Base-by-base conservation (phyloP, 2,888 invertebrate species). In the Yponomeuta sedellus region DNA sequence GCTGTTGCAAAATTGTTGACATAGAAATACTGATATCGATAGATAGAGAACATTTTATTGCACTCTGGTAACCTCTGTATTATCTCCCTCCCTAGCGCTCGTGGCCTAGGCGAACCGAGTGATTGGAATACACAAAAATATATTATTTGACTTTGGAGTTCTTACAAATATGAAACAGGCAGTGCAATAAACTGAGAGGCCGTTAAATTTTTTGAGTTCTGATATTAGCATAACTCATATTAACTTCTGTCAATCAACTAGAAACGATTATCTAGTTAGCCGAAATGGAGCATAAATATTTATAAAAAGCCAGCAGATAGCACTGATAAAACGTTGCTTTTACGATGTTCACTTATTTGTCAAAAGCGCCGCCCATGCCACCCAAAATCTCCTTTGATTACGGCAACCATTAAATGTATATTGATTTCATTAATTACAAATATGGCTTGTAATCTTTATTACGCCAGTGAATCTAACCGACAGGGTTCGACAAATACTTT, bases 391-490 rank as follows among this genome's bases (percentile, higher is more conserved):
- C 71, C 72, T 75, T 77, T 76, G 76, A 83, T 81, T 79, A 77
- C 76, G 61, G 61, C 65, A 39, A 52, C 73, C 73, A 74, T 81
- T 80, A 79, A 81, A 83, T 77, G 77, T 75, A 80, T 81, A 79
- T 80, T 78, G 82, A 86, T 86, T 86, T 81, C 80, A 86, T 87
- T 87, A 88, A 86, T 88, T 86, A 85, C 82, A 79, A 83, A 82
- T 83, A 85, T 83, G 72, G 79, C 71, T 71, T 71, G 74, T 85
- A 81, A 86, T 86, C 85, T 86, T 82, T 84, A 82, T 82, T 78
- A 81, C 79, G 82, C 80, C 81, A 78, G 71, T 70, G 70, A 69
- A 67, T 66, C 68, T 69, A 71, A 74, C n/a, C 39, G 39, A 19
- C 39, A 39, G 64, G 57, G 28, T 64, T n/a, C n/a, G 25, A 58